A percentile compares a stretch with the other conserved stretches of the same genome.
These are phyloP conservation scores for Aphrocallistes beatrix DNA, from an alignment of 37 sponge, comb jelly and placozoan species.

Conservation along the genomic window DNA sequence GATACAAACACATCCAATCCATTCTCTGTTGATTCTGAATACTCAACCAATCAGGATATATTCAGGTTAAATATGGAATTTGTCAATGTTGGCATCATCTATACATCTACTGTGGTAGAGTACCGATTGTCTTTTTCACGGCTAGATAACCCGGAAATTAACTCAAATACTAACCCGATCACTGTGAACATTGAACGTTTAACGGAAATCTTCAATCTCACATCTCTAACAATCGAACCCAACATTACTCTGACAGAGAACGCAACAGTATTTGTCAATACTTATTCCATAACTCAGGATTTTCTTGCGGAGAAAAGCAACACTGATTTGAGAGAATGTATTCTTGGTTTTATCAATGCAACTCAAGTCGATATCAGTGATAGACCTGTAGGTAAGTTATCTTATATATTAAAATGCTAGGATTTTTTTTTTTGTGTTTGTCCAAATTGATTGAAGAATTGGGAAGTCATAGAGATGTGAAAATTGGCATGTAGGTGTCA, in stretches of 20 bases:
- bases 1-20: background rate
- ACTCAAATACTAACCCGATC: background rate
- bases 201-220: background rate
- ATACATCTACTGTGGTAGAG: background rate
- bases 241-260: background rate
- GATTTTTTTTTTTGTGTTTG: too few species aligned
- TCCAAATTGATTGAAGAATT: too few species aligned
- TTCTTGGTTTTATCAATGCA: background rate
- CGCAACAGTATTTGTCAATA: background rate
- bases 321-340: background rate
- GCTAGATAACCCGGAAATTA: background rate
- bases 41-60: background rate
- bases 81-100: background rate
- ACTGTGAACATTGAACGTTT: background rate
- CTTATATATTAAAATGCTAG: too few species aligned
- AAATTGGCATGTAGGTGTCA: too few species aligned
- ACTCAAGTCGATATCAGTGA: background rate
- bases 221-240: background rate
- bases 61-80: background rate
- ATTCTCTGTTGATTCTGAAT: background rate
- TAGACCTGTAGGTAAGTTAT: slow-evolving; percentile 3
- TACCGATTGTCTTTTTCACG: background rate
- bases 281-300: background rate
- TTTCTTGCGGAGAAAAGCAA: background rate
- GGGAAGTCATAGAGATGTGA: too few species aligned